Evolutionary conservation across 2,797 vertebrate species (phyloP).

Genomic region (Sparidentex hasta): DNA sequence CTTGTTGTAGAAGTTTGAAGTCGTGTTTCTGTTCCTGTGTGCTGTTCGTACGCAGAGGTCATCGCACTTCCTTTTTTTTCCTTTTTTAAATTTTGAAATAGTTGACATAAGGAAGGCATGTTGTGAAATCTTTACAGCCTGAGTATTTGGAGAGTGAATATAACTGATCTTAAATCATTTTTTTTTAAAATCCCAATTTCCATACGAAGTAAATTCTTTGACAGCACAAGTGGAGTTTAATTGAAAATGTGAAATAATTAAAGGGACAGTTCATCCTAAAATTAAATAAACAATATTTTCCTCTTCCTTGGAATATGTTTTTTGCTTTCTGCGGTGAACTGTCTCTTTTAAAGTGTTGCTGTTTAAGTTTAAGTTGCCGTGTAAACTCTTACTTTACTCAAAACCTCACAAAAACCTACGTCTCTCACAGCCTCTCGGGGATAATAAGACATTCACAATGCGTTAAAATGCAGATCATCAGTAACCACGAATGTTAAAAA

Average conservation of each 20-base stretch:
- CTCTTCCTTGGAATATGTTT: no score
- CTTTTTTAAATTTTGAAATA: slow-evolving; percentile 19
- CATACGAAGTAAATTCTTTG: neutral
- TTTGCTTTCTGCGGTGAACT: no score
- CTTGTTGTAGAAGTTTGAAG: neutral
- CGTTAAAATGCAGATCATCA: neutral
- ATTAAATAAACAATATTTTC: no score
- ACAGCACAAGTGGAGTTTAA: neutral
- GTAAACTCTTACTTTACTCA: neutral
- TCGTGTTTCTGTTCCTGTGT: slow-evolving; percentile 18
- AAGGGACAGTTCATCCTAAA: no score
- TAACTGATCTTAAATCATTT: neutral
- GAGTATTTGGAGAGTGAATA: neutral
- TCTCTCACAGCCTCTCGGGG: neutral
- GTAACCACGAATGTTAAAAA: neutral
- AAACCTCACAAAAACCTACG: neutral
- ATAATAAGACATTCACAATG: neutral
- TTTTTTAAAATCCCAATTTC: no score
- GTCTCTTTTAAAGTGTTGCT: neutral
- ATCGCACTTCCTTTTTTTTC: slow-evolving; percentile 54
- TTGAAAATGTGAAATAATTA: neutral
- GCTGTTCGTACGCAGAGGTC: slow-evolving; percentile 7
- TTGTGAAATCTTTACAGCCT: slow-evolving; percentile 48
- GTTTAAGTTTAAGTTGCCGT: neutral
- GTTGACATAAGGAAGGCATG: slow-evolving; percentile 13